These are phyloP conservation scores for Cettia cetti DNA, from an alignment of 2,113 vertebrate genomes.

Conservation along the genomic window DNA sequence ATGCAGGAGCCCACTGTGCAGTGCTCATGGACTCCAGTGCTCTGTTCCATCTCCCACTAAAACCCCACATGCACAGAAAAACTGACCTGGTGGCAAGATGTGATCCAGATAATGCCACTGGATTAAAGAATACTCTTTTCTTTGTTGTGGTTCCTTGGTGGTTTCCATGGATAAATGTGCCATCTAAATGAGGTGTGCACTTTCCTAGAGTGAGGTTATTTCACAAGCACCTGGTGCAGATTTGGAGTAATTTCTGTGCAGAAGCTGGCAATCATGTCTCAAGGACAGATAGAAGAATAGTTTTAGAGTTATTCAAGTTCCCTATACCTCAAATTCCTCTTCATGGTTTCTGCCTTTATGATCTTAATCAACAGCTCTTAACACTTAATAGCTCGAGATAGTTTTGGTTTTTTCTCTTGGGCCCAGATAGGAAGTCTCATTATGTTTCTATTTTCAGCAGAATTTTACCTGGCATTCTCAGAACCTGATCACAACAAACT, in stretches of 20 bases:
- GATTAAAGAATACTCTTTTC: neutral
- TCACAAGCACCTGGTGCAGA: neutral
- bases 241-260: neutral
- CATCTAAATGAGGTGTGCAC: neutral
- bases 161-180: neutral
- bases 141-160: neutral
- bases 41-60: neutral
- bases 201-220: neutral
- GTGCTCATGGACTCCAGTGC: neutral
- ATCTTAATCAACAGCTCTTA: neutral
- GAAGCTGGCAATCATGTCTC: neutral
- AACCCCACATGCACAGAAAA: neutral
- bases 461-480: neutral
- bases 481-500: neutral
- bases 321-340: neutral
- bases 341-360: neutral
- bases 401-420: neutral
- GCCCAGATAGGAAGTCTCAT: neutral
- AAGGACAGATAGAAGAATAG: neutral
- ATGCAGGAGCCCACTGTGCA: too few species aligned
- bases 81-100: neutral
- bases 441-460: neutral
- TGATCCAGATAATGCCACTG: neutral
- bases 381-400: neutral
- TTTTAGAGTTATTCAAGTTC: neutral